Base-by-base conservation (phyloP, 2,113 vertebrate genomes). In the Labeo rohita region DNA sequence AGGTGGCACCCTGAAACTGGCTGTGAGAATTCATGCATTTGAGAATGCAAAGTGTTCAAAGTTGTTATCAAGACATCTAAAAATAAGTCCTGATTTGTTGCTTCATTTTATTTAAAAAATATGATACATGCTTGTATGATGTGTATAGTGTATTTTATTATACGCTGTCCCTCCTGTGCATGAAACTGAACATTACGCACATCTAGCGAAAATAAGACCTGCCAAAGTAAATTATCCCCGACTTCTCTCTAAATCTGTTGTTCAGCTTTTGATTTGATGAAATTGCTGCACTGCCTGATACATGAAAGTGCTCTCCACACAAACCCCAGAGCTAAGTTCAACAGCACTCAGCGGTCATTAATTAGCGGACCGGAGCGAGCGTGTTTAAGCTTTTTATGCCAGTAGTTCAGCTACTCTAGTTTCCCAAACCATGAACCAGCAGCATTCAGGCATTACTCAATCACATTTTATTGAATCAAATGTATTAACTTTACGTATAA, bases 291-390 rank as follows among this genome's bases (percentile, higher is more conserved):
- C 72, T 47, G 11, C 72, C 18, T 49, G 18, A n/a, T 28, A 74
- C 45, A 49, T 23, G 5, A 12, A 75, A 75, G n/a, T 50, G 73
- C 72, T 49, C 45, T 75, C 21, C 12, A 12, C n/a, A 78, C 2
- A 78, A 78, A 77, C 8, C 11, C 15, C 74, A 34, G 49, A 78
- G 8, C 28, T 21, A 50, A 78, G 52, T 54, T 78, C 75, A 78
- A 36, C 75, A 56, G 75, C 50, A 78, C 50, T 78, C 50, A 21
- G 49, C 16, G 10, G 28, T 56, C 28, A 78, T 78, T 78, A 39
- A 78, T 78, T 78, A 78, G 23, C 6, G 0, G 11, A 50, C 45
- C 13, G 11, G n/a, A 75, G 45, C 18, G 18, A 15, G 45, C 6
- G 1, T 49, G 45, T 75, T 75, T 50, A 49, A 47, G 73, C n/a